Base-by-base conservation (phyloP, 1,140 invertebrate species). In the Heliconius hermathena region DNA sequence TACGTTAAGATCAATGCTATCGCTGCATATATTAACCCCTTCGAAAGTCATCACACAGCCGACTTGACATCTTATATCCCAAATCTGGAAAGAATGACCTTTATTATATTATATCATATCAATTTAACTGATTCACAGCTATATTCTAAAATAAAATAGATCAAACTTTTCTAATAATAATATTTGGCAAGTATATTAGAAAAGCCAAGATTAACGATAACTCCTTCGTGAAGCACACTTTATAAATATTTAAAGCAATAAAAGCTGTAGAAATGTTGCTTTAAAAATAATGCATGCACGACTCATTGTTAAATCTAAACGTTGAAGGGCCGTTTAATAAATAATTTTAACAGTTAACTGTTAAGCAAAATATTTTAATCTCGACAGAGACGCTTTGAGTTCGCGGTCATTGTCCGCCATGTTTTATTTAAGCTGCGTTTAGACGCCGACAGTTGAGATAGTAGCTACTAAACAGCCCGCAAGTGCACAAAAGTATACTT, bases 11-110 rank as follows among this genome's bases (percentile, higher is more conserved):
- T 95, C 94, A 75, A 95, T 92, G 72, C 90, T 90, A 77, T 95
- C 90, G 22, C 87, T 86, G 78, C 92, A 94, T 77, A 94, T 84
- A 49, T 93, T 82, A 1, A 93, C 92, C 8, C 91, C 93, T 83
- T 94, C 90, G 49, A 95, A 94, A 5, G 92, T 95, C 87, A 91
- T 93, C 5, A 92, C 87, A 72, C 92, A 94, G 3, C 94, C 94
- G 9, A 90, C 87, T 71, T 89, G 84, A 71, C 90, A 92, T 79
- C 94, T 82, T n/a, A 85, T 81, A 72, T 95, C 93, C 94, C 94
- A 95, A 77, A 94, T 88, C 94, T 94, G 82, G 38, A 92, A 91
- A 82, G 80, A 77, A 54, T 18, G 8, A 33, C 0, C 2, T 26
- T 66, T 6, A 66, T 9, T 57, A 26, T 11, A 60, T 60, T 3